Evolutionary conservation across 2,797 vertebrate species (phyloP), one percentile per base, ranked within the genome.

Genomic region (Sebastiscus tertius): DNA sequence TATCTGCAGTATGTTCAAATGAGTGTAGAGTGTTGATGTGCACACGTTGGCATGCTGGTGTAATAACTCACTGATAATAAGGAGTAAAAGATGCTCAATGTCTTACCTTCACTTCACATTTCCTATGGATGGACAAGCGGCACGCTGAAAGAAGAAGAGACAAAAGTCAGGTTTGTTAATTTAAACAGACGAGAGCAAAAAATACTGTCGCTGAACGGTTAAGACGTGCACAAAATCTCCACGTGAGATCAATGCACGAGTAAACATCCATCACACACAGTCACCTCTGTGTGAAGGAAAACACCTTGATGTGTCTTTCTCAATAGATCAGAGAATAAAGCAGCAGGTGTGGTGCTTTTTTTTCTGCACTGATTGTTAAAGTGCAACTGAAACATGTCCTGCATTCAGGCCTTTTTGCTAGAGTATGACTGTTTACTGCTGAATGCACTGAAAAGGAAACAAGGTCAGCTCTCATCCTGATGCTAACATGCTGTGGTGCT

Each of bases 81-180:
- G 7, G 31, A 46, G 63, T 12, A 6, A 59, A 75, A 70, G 14
- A 66, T 54, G 27, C 5, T 59, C 1, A 2, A 1, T 20, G 9
- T 90, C 93, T 93, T 93, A 95, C 94, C 94, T 95, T 95, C 8
- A 92, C 93, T 89, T 95, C 94, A 92, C 94, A 95, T 88, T 95
- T 95, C 81, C 78, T 94, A 82, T 95, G 94, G 80, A 86, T 88
- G 84, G 93, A 94, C 65, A 95, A 67, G 22, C 80, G 84, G 67
- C 94, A 95, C 6, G 83, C 94, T 95, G 91, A 18, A 88, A 89
- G 39, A 84, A 74, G 39, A 77, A 81, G 22, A 89, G 20, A 68
- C 29, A 75, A 10, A 2, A 4, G 4, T 62, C 14, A 16, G 26
- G 4, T 31, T 64, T 58, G 6, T 12, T 8, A 14, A 22, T 70